A percentile compares a stretch with the other conserved stretches of the same genome.
Evolutionary conservation across 1,140 invertebrate species (phyloP).

Genomic region (Dufourea novaeangliae): DNA sequence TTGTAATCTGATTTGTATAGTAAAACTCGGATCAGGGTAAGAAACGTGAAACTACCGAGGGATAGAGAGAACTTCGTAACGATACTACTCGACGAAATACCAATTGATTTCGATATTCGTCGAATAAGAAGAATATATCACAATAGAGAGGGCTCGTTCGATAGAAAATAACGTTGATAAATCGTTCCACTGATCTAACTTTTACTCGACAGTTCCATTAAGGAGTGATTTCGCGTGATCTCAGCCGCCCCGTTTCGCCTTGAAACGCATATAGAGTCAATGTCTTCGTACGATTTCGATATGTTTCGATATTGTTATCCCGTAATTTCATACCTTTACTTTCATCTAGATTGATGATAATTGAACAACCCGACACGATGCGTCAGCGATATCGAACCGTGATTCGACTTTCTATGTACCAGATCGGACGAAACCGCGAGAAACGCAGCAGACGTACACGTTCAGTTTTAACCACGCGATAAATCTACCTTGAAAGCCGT

Average conservation of each 20-base stretch:
- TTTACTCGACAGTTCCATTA: background rate
- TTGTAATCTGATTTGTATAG: too few species aligned
- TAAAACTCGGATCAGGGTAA: background rate
- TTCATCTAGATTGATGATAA: background rate
- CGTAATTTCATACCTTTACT: background rate
- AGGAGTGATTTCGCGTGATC: background rate
- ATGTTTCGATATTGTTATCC: constrained; percentile 24
- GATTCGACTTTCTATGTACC: constrained; percentile 25
- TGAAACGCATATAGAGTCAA: constrained; percentile 5
- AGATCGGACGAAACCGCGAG: constrained; percentile 20
- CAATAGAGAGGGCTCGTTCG: too few species aligned
- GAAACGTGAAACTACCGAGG: too few species aligned
- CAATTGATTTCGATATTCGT: too few species aligned
- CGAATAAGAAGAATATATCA: too few species aligned
- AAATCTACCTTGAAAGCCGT: too few species aligned
- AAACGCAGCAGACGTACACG: constrained; percentile 20
- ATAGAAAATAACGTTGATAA: too few species aligned
- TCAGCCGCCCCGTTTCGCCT: background rate
- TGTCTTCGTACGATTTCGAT: constrained; percentile 31
- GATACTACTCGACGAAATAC: too few species aligned
- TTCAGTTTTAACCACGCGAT: too few species aligned
- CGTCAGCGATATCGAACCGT: constrained; percentile 6
- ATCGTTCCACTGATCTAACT: background rate
- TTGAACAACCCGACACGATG: constrained; percentile 28
- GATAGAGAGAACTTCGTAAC: background rate